Evolutionary conservation across 2,888 invertebrate species (phyloP), one percentile per base, ranked within the genome.

Genomic region (Euplagia quadripunctaria): DNA sequence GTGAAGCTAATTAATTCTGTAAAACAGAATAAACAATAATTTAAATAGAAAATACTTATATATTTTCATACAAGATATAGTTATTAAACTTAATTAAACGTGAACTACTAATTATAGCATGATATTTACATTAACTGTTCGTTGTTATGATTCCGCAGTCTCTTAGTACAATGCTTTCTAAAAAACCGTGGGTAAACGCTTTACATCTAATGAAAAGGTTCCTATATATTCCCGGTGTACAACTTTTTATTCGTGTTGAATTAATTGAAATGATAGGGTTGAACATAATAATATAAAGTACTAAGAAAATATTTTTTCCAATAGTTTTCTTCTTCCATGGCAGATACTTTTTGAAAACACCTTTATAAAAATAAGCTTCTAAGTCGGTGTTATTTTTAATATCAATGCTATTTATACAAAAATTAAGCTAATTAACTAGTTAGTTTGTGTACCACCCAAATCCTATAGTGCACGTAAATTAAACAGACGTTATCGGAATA

Each of bases 181-280:
- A 85, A 89, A 88, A 88, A 86, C 79, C 88, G 88, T 89, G 89
- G 83, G 87, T 79, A 82, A 77, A 76, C 75, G 76, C 77, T 85
- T 86, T 79, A 81, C 83, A 82, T 85, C 80, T 79, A 86, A 86
- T 85, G 77, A 72, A 70, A 68, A 82, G 82, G 82, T 81, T 85
- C 82, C 78, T 78, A 77, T 58, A 31, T 76, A 71, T 83, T 79
- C 84, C 79, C 79, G 72, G 84, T 79, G 80, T 73, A 73, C 72
- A 64, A 66, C 43, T 83, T 84, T 85, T 84, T 84, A 68, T 79
- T 72, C 64, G 20, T 68, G 70, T 76, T 79, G 73, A 43, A 64
- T 68, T 78, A 79, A 78, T 79, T 61, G 64, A 20, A 43, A 5
- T 70, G 70, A 11, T 78, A 86, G 83, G 85, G 85, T 71, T 86